Conservation (phyloP, 2,888 invertebrate genomes). For the Sylvicola cinctus region DNA sequence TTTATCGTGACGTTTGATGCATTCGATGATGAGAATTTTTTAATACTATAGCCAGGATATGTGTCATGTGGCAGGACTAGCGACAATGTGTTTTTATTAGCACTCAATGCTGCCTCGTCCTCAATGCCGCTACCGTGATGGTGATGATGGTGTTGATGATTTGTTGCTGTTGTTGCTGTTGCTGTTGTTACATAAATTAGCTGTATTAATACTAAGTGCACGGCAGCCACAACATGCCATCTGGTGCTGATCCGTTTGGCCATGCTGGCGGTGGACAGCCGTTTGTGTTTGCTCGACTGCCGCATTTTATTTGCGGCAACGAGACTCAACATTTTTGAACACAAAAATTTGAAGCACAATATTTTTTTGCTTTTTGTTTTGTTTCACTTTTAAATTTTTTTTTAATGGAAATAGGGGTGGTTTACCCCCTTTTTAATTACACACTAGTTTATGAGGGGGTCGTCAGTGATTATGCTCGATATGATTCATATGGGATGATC, state of each 20-base stretch:
- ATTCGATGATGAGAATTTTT: slow-evolving; percentile 37
- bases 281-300: slow-evolving; percentile 4
- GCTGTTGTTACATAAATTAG: slow-evolving; percentile 4
- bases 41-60: slow-evolving; percentile 73
- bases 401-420: too few species aligned
- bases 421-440: too few species aligned
- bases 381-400: too few species aligned
- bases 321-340: slow-evolving; percentile 5
- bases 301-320: slow-evolving; percentile 7
- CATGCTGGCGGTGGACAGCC: too few species aligned
- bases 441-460: too few species aligned
- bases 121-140: slow-evolving; percentile 4
- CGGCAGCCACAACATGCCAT: not conserved
- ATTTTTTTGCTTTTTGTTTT: too few species aligned
- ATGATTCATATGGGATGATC: too few species aligned
- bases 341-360: not conserved
- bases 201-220: not conserved
- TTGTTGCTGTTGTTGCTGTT: slow-evolving; percentile 2
- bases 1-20: slow-evolving; percentile 7
- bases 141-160: slow-evolving; percentile 4
- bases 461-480: too few species aligned
- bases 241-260: too few species aligned
- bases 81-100: slow-evolving; percentile 18
- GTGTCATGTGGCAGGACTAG: slow-evolving; percentile 70
- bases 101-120: slow-evolving; percentile 2